Percentiles rank a stretch among this genome's conserved stretches.
Conservation (phyloP, 2,888 invertebrate species). For the Oithona nana region DNA sequence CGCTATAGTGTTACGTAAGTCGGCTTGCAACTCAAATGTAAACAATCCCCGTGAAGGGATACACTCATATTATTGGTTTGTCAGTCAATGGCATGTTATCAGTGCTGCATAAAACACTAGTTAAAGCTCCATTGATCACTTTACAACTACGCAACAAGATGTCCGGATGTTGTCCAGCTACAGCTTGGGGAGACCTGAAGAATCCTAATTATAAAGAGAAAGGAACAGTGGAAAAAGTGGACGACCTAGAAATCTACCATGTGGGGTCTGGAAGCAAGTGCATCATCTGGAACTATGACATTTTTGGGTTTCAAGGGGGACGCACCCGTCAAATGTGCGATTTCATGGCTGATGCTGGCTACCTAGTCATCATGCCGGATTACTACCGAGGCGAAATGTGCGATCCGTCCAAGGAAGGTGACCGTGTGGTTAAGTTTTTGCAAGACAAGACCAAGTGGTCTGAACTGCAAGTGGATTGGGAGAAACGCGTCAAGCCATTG, state of each 20-base stretch:
- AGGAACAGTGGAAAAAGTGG: neutral
- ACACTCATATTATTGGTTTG: too few relatives aligned
- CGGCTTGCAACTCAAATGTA: too few relatives aligned
- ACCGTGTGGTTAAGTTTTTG: neutral
- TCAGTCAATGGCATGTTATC: too few relatives aligned
- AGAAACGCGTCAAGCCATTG: neutral
- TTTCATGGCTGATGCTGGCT: neutral
- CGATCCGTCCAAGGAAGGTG: neutral
- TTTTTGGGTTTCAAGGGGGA: slow-evolving; percentile 1
- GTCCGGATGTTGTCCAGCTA: neutral
- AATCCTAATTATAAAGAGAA: neutral
- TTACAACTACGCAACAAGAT: too few relatives aligned
- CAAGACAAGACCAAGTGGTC: neutral
- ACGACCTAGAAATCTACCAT: neutral
- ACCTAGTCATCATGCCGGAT: neutral
- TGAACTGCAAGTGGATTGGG: neutral
- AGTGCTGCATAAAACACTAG: too few relatives aligned
- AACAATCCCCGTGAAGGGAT: too few relatives aligned
- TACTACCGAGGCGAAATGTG: neutral
- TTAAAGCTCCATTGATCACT: too few relatives aligned
- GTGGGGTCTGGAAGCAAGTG: neutral
- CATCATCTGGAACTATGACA: slow-evolving; percentile 12
- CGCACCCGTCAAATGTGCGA: slow-evolving; percentile 3
- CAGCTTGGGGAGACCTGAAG: slow-evolving; percentile 1
- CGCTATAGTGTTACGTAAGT: too few relatives aligned